Evolutionary conservation across 2,888 invertebrate genomes (phyloP), one percentile per base, ranked within the genome.

Genomic region (Ryuthela nishihirai): DNA sequence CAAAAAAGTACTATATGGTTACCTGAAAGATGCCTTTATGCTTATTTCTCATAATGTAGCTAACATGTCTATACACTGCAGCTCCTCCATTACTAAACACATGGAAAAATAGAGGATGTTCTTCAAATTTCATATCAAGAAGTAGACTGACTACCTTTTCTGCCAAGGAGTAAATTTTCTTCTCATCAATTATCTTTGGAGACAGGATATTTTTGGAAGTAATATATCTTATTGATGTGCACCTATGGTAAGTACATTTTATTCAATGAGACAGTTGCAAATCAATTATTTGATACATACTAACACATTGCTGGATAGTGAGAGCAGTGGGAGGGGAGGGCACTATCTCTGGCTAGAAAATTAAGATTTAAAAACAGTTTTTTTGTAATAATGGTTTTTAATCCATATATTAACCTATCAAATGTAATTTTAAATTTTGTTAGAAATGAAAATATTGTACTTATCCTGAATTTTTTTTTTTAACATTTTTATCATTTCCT

Each of bases 41-140:
- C 17, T 50, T 60, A 66, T 53, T 38, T 58, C 62, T 18, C 71
- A 81, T 77, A 55, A 83, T 82, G 56, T 81, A 70, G 29, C 82
- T 81, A 65, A 86, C 81, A 72, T 84, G 82, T 64, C 82, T 82
- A 71, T 85, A 86, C 9, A 85, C 76, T 69, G 82, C 82, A 4
- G 84, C 82, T 17, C 86, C 87, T n/a, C 85, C 84, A 70, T 87
- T 87, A 62, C 85, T 85, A 71, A 87, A 86, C 53, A 83, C 79
- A 69, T 87, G 87, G 70, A 87, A 82, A 62, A 87, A 81, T 48
- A 86, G 78, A 5, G 85, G 85, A 73, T 85, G 84, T 29, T 80
- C 79, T 70, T 83, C 81, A 58, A 85, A 79, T 68, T 81, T 82
- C 74, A 83, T 79, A 60, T 86, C 85, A 39, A 77, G 73, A 47